Evolutionary conservation across 2,113 vertebrate genomes (phyloP).

Genomic region (Muscicapa adusta): DNA sequence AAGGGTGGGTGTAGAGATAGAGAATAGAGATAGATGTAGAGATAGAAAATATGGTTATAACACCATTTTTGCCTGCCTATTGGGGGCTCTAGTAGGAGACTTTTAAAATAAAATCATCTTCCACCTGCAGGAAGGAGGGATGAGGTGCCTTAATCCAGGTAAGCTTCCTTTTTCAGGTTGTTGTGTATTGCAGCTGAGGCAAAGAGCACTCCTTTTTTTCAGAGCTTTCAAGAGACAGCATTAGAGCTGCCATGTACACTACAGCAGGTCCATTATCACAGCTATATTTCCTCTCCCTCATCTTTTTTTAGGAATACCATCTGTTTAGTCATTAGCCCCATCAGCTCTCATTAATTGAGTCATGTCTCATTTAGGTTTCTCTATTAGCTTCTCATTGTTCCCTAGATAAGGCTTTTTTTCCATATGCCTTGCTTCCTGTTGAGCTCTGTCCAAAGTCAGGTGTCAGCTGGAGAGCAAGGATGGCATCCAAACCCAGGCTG

Average conservation of each 20-base stretch:
- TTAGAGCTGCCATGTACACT: neutral
- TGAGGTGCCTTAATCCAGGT: neutral
- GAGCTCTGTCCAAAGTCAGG: conserved; percentile 53
- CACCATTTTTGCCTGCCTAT: neutral
- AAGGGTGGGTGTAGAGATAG: neutral
- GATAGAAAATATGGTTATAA: neutral
- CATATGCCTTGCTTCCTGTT: conserved; percentile 56
- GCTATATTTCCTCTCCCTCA: conserved; percentile 36
- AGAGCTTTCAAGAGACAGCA: neutral
- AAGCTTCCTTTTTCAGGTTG: neutral
- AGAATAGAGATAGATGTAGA: neutral
- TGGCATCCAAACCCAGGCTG: neutral
- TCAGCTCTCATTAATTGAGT: conserved; percentile 70
- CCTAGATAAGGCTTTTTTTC: conserved; percentile 53
- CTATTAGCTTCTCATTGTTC: conserved; percentile 62
- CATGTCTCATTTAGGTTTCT: conserved; percentile 65
- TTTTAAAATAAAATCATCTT: neutral
- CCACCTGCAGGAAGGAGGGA: neutral
- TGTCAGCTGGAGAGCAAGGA: conserved; percentile 60
- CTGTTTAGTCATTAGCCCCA: conserved; percentile 71
- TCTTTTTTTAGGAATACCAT: conserved; percentile 67
- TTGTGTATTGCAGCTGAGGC: neutral
- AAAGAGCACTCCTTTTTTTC: neutral
- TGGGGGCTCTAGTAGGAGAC: neutral
- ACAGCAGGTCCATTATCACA: conserved; percentile 49